Base-by-base conservation (phyloP, 1,140 invertebrate species). In the Drosophila leontia region DNA sequence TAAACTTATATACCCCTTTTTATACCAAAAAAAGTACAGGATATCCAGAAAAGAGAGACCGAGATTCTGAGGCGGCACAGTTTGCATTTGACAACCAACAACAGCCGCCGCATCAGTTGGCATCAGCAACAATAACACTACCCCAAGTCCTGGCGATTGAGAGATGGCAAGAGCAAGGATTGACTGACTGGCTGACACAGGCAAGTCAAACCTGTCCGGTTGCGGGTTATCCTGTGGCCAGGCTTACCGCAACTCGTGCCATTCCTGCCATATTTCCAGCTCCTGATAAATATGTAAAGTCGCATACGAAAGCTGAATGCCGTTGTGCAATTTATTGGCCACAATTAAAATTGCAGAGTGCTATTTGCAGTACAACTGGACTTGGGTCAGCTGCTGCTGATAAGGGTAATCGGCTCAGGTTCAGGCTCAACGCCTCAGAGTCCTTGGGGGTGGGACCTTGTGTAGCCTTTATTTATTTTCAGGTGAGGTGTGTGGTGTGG, bases 351-450 rank as follows among this genome's bases (percentile, higher is more conserved):
- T 68, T 78, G 69, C 84, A 80, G 26, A 71, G 64, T 70, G 75
- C 48, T 71, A 67, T 78, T 78, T 69, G 75, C 26, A 29, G 26
- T 29, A 6, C 26, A 23, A 8, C 35, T 42, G 61, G 37, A 34
- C 11, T 17, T 39, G 59, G 41, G 34, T 42, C 19, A 61, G 32
- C 69, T 59, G 32, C 69, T 59, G 80, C 65, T 65, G 84, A 87
- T 87, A 87, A 87, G 85, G 64, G 61, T 88, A 87, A 87, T 84
- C 84, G 80, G 84, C 78, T 83, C 83, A 87, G 64, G 61, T 56
- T 56, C 35, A 56, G 53, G 82, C 75, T 86, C 78, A 72, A 77
- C 76, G 79, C 80, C 83, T 79, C 29, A 47, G 59, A 67, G 75
- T 48, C 65, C 51, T 50, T 59, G 57, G 29, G 51, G 51, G 8